A percentile compares a stretch with the other conserved stretches of the same genome.
Evolutionary conservation across 2,113 vertebrate species (phyloP).

Genomic region (Ictalurus punctatus): DNA sequence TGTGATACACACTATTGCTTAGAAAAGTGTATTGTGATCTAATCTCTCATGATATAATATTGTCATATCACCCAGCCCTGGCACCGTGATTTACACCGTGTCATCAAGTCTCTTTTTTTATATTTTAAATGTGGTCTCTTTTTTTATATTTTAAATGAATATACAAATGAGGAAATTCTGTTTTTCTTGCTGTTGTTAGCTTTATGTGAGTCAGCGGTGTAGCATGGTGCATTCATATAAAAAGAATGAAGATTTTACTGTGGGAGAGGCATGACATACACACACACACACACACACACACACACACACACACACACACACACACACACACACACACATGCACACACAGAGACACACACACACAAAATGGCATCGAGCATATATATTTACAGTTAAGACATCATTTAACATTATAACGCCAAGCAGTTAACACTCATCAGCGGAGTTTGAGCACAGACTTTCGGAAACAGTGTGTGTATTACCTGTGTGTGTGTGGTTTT

Average conservation of each 20-base stretch:
- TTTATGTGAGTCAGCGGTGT: too few relatives aligned
- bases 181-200: neutral
- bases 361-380: neutral
- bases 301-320: neutral
- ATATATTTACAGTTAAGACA: neutral
- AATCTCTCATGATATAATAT: too few relatives aligned
- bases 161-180: too few relatives aligned
- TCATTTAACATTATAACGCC: neutral
- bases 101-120: neutral
- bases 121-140: neutral
- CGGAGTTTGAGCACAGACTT: neutral
- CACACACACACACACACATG: neutral
- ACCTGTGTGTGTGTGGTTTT: too few relatives aligned
- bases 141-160: neutral
- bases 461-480: neutral
- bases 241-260: neutral
- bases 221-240: neutral
- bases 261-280: neutral
- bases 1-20: neutral
- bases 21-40: neutral
- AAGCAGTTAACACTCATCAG: neutral
- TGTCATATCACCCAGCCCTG: too few relatives aligned
- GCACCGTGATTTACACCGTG: too few relatives aligned
- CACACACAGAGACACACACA: neutral
- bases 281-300: neutral